Base-by-base conservation (phyloP, 2,888 invertebrate species). In the Aphelenchoides bicaudatus region DNA sequence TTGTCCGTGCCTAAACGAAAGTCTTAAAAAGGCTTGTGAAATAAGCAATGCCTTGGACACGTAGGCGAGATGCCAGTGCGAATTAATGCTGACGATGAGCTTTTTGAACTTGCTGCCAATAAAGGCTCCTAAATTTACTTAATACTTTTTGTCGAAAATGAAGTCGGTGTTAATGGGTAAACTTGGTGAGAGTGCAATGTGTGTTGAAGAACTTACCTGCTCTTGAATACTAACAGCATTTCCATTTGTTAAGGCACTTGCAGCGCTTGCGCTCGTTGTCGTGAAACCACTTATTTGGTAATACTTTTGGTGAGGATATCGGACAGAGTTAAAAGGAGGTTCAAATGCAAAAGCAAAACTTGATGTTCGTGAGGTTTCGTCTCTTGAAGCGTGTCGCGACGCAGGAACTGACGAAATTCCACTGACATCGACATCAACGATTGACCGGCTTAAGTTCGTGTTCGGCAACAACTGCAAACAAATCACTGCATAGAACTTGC, bases 31-130 rank as follows among this genome's bases (percentile, higher is more conserved):
- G 34, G 13, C 13, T 34, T 16, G 34, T 13, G 13, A 13, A 13
- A 16, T 13, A 34, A 34, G 13, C 75, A 75, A 56, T 76, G 78
- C 34, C 78, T 58, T 5, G 78, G 78, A 61, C 78, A 79, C 6
- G 74, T 79, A 6, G 78, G 78, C 1, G 71, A 71, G 10, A 78
- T 70, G 3, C 73, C 75, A n/a, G 74, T 56, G 16, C 72, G 66
- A 23, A 58, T 66, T 62, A 39, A 61, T 49, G 37, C 65, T 39
- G 37, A 72, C 58, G 53, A 64, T 58, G 67, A 57, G 43, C 56
- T 65, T 29, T 67, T 70, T 8, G 70, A 63, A 34, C 59, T 60
- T 13, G 56, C 54, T 10, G 70, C 70, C 10, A 78, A 61, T 57
- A 78, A 60, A 4, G 78, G 77, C 54, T 78, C 78, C 77, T 78